These are phyloP conservation scores for Otis tarda DNA, from an alignment of 2,113 vertebrate genomes.

Conservation along the genomic window DNA sequence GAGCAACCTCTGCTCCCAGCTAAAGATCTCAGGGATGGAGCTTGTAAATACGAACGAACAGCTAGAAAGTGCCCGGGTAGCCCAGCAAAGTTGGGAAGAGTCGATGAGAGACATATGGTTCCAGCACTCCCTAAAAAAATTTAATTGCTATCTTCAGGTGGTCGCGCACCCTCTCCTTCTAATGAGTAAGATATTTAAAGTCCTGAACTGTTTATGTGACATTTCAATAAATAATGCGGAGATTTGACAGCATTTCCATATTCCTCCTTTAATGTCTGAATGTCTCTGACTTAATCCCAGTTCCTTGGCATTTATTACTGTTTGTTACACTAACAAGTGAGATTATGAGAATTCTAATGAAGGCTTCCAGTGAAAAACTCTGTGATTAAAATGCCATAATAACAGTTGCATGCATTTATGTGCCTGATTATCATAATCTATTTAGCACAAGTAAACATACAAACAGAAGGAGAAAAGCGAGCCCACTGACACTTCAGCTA, in stretches of 20 bases:
- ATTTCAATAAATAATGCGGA: constrained; percentile 86
- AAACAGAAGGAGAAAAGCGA: constrained; percentile 84
- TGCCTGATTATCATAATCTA: constrained; percentile 93
- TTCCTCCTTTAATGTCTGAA: constrained; percentile 81
- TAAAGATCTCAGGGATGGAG: background rate
- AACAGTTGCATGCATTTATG: constrained; percentile 87
- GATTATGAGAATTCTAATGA: constrained; percentile 96
- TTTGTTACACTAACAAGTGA: constrained; percentile 90
- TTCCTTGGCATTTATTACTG: constrained; percentile 87
- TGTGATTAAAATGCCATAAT: constrained; percentile 91
- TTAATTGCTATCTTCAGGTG: constrained; percentile 67
- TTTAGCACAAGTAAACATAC: constrained; percentile 91
- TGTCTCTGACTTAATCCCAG: constrained; percentile 83
- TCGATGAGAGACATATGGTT: constrained; percentile 33
- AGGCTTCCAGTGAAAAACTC: constrained; percentile 84
- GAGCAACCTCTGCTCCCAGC: background rate
- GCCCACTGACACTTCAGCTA: constrained; percentile 72
- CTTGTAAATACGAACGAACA: accelerated
- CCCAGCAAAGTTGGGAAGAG: constrained; percentile 17
- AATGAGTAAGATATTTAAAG: constrained; percentile 79
- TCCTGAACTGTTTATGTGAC: constrained; percentile 79
- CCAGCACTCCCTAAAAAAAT: constrained; percentile 14
- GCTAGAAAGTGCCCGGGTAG: background rate
- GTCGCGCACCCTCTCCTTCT: constrained; percentile 44
- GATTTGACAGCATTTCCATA: constrained; percentile 83